Conservation (phyloP, 2,113 vertebrate species). For the Acinonyx jubatus region DNA sequence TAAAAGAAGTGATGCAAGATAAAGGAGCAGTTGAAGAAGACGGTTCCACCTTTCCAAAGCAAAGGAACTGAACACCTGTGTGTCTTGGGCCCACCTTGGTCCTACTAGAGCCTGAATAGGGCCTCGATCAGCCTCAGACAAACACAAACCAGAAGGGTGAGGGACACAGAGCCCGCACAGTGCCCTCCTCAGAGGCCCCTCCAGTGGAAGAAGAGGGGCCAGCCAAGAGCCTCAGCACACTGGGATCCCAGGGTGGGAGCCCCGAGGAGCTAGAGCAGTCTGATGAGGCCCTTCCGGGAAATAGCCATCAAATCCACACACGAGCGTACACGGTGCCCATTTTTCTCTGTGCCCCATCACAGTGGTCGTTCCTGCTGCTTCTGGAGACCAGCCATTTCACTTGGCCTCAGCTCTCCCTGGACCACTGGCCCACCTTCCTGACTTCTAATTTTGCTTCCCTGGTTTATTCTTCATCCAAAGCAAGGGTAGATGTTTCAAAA, state of each 20-base stretch:
- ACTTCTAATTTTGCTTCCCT: neutral
- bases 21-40: neutral
- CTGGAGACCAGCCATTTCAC: neutral
- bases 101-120: neutral
- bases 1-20: neutral
- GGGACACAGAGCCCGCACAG: neutral
- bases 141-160: too few species aligned
- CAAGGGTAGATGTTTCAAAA: neutral
- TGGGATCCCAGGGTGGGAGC: neutral
- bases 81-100: too few species aligned
- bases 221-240: neutral
- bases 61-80: neutral
- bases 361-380: accelerated
- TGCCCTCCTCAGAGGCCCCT: neutral
- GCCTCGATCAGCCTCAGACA: neutral
- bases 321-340: accelerated
- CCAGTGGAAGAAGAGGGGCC: neutral
- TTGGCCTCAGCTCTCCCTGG: neutral
- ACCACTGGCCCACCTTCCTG: neutral
- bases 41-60: neutral
- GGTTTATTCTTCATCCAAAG: neutral
- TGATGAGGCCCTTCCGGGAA: neutral
- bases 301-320: neutral
- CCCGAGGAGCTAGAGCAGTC: neutral
- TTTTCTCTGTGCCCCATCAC: neutral